A percentile compares a stretch with the other conserved stretches of the same genome.
phyloP scores from a whole-genome alignment of 2,113 vertebrate species.

The Sialia sialis region DNA sequence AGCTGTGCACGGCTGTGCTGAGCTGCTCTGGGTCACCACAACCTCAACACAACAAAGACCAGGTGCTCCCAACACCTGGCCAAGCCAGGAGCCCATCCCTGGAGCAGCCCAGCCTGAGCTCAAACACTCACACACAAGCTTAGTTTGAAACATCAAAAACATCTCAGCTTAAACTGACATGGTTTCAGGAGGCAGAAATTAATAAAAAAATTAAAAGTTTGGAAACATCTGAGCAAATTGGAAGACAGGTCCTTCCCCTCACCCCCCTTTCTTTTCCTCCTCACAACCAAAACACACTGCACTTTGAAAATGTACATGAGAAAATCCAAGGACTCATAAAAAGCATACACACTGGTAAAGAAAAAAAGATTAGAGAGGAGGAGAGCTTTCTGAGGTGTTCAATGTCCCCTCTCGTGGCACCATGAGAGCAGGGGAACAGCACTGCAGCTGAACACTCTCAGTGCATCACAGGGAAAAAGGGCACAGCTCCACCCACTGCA shows the following conservation, averaged over 20 bases:
- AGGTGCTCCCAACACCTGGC: background rate
- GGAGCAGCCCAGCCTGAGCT: background rate
- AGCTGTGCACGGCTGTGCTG: background rate
- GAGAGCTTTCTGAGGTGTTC: background rate
- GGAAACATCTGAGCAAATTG: background rate
- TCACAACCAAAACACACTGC: background rate
- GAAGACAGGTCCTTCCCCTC: background rate
- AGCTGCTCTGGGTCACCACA: background rate
- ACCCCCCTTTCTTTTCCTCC: background rate
- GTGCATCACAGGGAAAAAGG: rapidly evolving
- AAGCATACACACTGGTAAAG: background rate
- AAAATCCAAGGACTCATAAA: background rate
- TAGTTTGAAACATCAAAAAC: background rate
- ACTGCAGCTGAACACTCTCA: background rate
- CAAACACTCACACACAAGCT: background rate
- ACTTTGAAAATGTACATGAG: background rate
- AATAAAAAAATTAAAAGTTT: background rate
- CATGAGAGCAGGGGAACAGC: background rate
- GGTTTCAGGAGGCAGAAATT: background rate
- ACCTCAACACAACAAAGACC: background rate
- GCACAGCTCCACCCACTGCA: background rate
- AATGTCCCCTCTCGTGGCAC: background rate
- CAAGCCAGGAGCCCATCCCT: rapidly evolving
- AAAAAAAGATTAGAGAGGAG: background rate
- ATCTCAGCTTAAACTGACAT: background rate